Conservation (phyloP, 2,797 vertebrate genomes). For the Strix occidentalis region DNA sequence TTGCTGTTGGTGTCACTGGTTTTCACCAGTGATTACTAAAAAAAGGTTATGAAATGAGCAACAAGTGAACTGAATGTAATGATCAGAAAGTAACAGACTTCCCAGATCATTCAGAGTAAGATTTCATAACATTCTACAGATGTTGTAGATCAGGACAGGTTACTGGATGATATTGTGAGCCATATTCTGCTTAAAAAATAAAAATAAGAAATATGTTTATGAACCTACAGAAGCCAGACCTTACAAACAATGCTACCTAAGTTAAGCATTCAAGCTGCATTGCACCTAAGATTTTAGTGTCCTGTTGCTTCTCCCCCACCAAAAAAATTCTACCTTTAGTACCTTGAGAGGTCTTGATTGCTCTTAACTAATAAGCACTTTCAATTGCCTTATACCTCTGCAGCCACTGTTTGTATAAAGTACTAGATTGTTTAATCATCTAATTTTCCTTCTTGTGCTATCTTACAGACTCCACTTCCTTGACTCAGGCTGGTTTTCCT, state of each 20-base stretch:
- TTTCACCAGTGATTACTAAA: background rate
- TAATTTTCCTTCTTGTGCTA: background rate
- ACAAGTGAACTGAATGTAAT: background rate
- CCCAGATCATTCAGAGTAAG: background rate
- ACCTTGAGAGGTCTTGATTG: background rate
- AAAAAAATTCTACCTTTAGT: background rate
- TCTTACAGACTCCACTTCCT: background rate
- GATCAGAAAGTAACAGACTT: background rate
- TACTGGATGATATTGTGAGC: rapidly evolving
- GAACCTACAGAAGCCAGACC: background rate
- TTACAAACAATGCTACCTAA: background rate
- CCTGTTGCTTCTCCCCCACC: background rate
- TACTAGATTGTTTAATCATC: background rate
- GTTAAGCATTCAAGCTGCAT: background rate
- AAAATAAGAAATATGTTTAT: background rate
- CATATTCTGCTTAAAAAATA: background rate
- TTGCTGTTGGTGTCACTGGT: background rate
- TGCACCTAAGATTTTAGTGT: background rate
- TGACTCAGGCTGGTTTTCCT: background rate
- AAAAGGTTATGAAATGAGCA: background rate
- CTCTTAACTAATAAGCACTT: background rate
- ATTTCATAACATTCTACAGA: background rate
- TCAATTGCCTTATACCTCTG: background rate
- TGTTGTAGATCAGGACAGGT: background rate
- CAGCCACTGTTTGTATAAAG: background rate